Percentiles rank a stretch among this genome's conserved stretches.
Conservation (phyloP, 2,888 invertebrate species). For the Cheilosia scutellata region DNA sequence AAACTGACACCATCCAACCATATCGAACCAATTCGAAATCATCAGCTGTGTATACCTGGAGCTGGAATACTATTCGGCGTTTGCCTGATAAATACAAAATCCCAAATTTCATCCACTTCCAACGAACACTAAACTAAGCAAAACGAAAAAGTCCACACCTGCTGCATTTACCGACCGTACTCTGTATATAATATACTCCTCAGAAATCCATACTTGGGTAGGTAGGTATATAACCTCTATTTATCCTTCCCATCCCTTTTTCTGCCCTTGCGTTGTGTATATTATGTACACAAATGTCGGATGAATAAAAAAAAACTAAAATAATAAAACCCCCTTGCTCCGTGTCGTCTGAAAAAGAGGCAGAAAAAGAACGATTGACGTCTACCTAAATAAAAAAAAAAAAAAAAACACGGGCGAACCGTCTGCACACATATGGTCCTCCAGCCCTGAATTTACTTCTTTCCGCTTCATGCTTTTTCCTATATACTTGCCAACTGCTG, state of each 20-base stretch:
- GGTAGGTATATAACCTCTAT: conserved; percentile 50
- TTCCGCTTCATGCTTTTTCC: conserved; percentile 62
- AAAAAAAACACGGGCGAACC: conserved; percentile 35
- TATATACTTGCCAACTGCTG: conserved; percentile 39
- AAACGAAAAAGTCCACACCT: conserved; percentile 61
- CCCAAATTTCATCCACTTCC: conserved; percentile 22
- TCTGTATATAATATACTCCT: conserved; percentile 37
- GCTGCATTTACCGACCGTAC: conserved; percentile 59
- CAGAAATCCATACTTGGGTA: conserved; percentile 59
- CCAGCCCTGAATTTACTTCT: conserved; percentile 59
- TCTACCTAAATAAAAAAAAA: conserved; percentile 36
- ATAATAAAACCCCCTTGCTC: conserved; percentile 9
- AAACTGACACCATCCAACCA: neutral
- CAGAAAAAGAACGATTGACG: conserved; percentile 28
- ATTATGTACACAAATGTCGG: conserved; percentile 5
- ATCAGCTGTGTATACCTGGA: conserved; percentile 48
- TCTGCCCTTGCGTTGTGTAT: conserved; percentile 10
- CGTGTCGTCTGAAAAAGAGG: conserved; percentile 3
- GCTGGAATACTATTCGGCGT: conserved; percentile 16
- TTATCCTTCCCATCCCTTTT: conserved; percentile 60
- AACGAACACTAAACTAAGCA: conserved; percentile 35
- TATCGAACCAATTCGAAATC: conserved; percentile 6
- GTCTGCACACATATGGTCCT: conserved; percentile 69
- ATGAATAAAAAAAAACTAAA: neutral
- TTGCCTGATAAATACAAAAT: conserved; percentile 41